Evolutionary conservation across 2,888 invertebrate genomes (phyloP).

Genomic region (Lasiommata megera): DNA sequence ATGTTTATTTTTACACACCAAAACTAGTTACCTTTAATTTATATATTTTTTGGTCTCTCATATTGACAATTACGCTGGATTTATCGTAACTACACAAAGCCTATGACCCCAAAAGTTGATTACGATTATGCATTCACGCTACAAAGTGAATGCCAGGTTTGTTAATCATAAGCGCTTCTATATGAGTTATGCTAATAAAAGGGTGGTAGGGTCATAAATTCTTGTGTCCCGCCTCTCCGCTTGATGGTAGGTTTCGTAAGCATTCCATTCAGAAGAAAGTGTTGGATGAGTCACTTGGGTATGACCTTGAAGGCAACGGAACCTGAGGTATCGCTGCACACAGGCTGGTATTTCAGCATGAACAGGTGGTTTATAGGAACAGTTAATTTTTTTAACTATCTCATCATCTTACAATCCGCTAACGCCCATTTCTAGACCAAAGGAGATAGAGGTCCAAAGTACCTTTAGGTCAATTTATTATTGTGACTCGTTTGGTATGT

Average conservation of each 20-base stretch:
- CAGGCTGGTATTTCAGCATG: slow-evolving; percentile 26
- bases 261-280: slow-evolving; percentile 47
- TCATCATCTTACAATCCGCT: too few relatives aligned
- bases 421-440: too few relatives aligned
- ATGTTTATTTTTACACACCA: too few relatives aligned
- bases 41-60: too few relatives aligned
- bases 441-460: too few relatives aligned
- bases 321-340: slow-evolving; percentile 35
- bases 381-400: neutral
- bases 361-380: neutral
- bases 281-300: slow-evolving; percentile 44
- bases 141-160: neutral
- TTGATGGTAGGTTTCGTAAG: slow-evolving; percentile 22
- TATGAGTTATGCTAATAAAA: slow-evolving; percentile 15
- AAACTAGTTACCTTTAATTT: too few relatives aligned
- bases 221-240: slow-evolving; percentile 16
- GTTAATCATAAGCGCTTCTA: neutral
- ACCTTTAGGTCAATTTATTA: too few relatives aligned
- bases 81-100: neutral
- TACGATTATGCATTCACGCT: neutral
- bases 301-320: slow-evolving; percentile 49
- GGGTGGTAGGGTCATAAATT: slow-evolving; percentile 15
- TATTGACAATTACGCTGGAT: too few relatives aligned
- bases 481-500: too few relatives aligned
- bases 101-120: neutral